Base-by-base conservation (phyloP, 92 coral and sea anemone species). In the Paramuricea clavata region DNA sequence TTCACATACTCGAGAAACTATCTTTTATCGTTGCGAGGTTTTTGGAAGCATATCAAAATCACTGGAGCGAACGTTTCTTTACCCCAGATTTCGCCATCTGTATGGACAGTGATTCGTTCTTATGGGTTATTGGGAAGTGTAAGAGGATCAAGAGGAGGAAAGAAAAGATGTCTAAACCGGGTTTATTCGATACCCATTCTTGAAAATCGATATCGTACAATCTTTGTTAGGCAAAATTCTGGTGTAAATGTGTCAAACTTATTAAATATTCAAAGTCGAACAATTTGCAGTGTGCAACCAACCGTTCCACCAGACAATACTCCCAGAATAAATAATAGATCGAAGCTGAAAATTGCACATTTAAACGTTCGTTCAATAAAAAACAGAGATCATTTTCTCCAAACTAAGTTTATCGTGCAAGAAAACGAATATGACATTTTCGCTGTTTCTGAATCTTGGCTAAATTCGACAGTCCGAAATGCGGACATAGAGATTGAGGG, bases 401-500 rank as follows among this genome's bases (percentile, higher is more conserved):
- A n/a, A n/a, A n/a, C n/a, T n/a, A n/a, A n/a, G n/a, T 10, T 79
- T n/a, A 67, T 79, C 26, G 59, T 12, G 6, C 59, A 49, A 33
- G 28, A 81, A 42, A 32, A 70, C 11, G 12, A 80, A 56, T 79
- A 80, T 72, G 90, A 57, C 30, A 70, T 87, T 0, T 11, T 87
- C 6, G 78, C 79, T 49, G 52, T 89, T 3, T 88, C 91, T 4
- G 88, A 88, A 25, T 60, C 91, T 1, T 82, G 91, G 92, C 82
- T 89, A 13, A 85, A 89, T 78, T 89, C 86, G 12, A 39, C 89
- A 13, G 82, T 89, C 6, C 85, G 67, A 0, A 84, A 89, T 64
- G 81, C 76, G 5, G 92, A 89, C 56, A 84, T 89, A 5, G 86
- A 85, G 56, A 76, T 89, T 67, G 85, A 64, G 30, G 89, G 86